Evolutionary conservation across 2,888 invertebrate genomes (phyloP), one percentile per base, ranked within the genome.

Genomic region (Chrysolina oricalcia): DNA sequence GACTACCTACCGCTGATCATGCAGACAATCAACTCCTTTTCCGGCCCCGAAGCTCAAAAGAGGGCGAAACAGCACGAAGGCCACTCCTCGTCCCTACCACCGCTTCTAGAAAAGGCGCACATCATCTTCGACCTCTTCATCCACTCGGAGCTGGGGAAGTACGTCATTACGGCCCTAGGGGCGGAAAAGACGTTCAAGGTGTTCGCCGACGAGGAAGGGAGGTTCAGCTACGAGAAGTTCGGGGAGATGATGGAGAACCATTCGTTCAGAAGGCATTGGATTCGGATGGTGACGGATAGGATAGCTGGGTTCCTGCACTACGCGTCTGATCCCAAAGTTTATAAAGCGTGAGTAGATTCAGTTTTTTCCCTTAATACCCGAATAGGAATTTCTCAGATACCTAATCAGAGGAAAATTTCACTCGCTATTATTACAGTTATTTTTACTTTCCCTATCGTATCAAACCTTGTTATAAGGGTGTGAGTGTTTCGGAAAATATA

Each of bases 231-330:
- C 81, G 93, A 93, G 62, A 91, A 92, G 78, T 92, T 96, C 84
- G 91, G 95, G 81, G 94, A 93, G 83, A 93, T 94, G 81, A 92
- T 96, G 81, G 95, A 96, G 85, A 95, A 96, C 86, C 94, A 94
- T 73, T 92, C 93, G 64, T 94, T 95, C 83, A 92, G 96, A 78
- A 91, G 94, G 66, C 92, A 94, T 79, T 96, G 96, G 96, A 94
- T 96, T 80, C 93, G 93, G 82, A 92, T 93, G 6, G 91, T 95
- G 10, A 94, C 95, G 1, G 91, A 92, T 78, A 94, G 94, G 84
- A 89, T 96, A 78, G 94, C 95, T 0, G 93, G 94, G 72, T 92
- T 93, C 90, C 91, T 94, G 41, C 92, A 94, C 21, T 93, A 94
- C 80, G 86, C 95, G 21, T 92, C 95, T 0, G 94, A 96, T 83